Evolutionary conservation across 1,140 invertebrate genomes (phyloP).

Genomic region (Tetramorium simillimum): DNA sequence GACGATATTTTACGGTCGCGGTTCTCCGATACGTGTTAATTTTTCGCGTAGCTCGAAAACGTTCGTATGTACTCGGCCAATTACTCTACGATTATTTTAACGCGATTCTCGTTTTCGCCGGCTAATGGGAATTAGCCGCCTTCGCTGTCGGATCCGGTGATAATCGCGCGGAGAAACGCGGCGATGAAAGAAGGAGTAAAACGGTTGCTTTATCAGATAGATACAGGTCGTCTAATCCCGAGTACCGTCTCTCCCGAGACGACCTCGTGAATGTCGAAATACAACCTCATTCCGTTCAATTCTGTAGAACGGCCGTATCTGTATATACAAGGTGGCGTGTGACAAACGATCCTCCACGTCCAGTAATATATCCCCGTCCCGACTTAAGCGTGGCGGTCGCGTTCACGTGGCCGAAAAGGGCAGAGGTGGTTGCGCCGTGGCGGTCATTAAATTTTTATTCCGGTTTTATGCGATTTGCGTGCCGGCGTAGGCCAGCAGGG

Average conservation of each 20-base stretch:
- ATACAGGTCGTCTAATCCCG: background rate
- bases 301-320: conserved; percentile 34
- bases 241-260: background rate
- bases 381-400: conserved; percentile 61
- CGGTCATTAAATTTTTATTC: conserved; percentile 73
- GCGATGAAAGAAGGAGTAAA: conserved; percentile 1
- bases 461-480: conserved; percentile 72
- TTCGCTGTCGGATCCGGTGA: background rate
- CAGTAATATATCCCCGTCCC: conserved; percentile 63
- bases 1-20: background rate
- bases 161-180: background rate
- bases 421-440: conserved; percentile 56
- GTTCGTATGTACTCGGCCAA: background rate
- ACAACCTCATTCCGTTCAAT: conserved; percentile 33
- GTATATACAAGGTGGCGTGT: conserved; percentile 55
- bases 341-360: conserved; percentile 62
- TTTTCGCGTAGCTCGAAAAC: background rate
- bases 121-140: background rate
- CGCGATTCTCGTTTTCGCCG: background rate
- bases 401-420: conserved; percentile 62
- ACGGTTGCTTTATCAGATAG: background rate
- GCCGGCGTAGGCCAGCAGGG: conserved; percentile 9
- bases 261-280: conserved; percentile 35
- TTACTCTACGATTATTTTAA: background rate
- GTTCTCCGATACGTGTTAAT: background rate